These are phyloP conservation scores for Mactromeris polynyma DNA, from an alignment of 2,888 invertebrate species.

Conservation along the genomic window DNA sequence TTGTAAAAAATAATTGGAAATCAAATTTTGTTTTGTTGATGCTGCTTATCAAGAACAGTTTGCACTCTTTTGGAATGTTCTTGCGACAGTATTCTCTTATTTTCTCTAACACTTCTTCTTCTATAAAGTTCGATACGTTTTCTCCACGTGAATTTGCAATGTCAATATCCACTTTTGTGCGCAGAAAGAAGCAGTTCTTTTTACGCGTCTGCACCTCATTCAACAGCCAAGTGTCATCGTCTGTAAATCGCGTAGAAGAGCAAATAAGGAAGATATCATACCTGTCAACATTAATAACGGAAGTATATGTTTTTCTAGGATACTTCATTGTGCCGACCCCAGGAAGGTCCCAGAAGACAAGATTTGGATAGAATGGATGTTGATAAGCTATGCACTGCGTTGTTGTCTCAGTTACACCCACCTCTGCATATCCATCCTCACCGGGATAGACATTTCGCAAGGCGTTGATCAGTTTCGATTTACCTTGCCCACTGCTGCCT, in stretches of 20 bases:
- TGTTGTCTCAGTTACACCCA: constrained; percentile 51
- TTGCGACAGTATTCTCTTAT: background rate
- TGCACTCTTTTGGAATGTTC: background rate
- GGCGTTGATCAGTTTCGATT: constrained; percentile 56
- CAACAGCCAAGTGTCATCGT: constrained; percentile 51
- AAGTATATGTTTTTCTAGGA: constrained; percentile 40
- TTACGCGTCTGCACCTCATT: constrained; percentile 14
- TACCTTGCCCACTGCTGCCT: constrained; percentile 53
- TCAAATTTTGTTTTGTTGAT: background rate
- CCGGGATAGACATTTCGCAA: constrained; percentile 16
- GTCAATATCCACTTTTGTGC: constrained; percentile 41
- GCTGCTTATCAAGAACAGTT: background rate
- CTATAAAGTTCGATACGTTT: background rate
- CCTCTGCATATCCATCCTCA: constrained; percentile 36
- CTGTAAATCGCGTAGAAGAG: constrained; percentile 46
- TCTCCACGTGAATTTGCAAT: background rate
- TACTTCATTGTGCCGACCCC: constrained; percentile 54
- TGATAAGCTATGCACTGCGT: constrained; percentile 21
- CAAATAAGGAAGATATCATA: constrained; percentile 53
- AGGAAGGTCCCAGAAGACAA: constrained; percentile 62
- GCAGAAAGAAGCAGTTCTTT: constrained; percentile 47
- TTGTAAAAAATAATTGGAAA: background rate
- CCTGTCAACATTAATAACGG: constrained; percentile 40
- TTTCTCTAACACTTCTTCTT: background rate
- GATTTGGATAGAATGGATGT: constrained; percentile 3